These are phyloP conservation scores for Coregonus sp. DNA, from an alignment of 2,797 vertebrate genomes.

Conservation along the genomic window DNA sequence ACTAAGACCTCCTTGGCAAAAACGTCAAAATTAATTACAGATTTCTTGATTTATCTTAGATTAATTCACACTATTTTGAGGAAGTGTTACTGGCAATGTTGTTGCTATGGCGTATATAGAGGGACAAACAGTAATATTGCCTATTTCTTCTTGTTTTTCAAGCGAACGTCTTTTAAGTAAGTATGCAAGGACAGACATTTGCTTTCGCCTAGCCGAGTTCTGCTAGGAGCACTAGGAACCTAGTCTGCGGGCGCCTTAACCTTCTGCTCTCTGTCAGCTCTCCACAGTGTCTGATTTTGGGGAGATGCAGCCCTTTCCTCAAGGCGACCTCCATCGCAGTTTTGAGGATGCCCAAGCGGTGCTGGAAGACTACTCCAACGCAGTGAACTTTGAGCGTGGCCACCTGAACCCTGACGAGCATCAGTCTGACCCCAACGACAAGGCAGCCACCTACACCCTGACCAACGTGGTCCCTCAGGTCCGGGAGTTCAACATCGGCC, in stretches of 20 bases:
- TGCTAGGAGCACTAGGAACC: too few species aligned
- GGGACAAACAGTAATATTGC: too few species aligned
- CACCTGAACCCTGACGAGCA: slow-evolving; percentile 74
- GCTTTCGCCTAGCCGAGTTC: too few species aligned
- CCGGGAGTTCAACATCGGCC: slow-evolving; percentile 62
- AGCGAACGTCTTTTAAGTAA: too few species aligned
- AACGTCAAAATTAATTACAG: too few species aligned
- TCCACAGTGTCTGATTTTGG: slow-evolving; percentile 53
- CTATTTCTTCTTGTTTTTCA: too few species aligned
- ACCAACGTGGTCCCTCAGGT: slow-evolving; percentile 73
- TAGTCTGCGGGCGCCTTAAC: neutral
- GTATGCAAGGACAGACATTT: too few species aligned
- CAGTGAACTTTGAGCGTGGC: slow-evolving; percentile 65
- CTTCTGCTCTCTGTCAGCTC: slow-evolving; percentile 51
- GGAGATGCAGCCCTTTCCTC: slow-evolving; percentile 69
- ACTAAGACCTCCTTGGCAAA: too few species aligned
- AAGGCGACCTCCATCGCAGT: slow-evolving; percentile 46
- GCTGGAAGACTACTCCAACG: slow-evolving; percentile 69
- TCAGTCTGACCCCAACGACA: slow-evolving; percentile 60
- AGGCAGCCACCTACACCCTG: slow-evolving; percentile 73
- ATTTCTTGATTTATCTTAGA: too few species aligned
- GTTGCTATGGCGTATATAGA: too few species aligned
- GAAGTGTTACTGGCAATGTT: too few species aligned
- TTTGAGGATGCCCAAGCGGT: slow-evolving; percentile 68
- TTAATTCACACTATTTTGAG: too few species aligned